Conservation (phyloP, 2,888 invertebrate genomes). For the Fissipunctia ypsillon region DNA sequence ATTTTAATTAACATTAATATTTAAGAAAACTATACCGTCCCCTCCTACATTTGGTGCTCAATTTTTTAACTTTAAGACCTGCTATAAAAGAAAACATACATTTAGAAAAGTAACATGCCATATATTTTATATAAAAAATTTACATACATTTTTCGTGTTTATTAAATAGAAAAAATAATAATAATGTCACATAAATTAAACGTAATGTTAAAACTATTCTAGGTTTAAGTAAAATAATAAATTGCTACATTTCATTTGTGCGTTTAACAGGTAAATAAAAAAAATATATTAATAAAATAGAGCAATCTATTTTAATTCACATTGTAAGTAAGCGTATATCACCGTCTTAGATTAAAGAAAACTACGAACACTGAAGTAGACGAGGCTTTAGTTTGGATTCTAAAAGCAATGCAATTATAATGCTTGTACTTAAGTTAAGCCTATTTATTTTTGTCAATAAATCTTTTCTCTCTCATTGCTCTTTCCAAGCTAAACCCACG, state of each 20-base stretch:
- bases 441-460: too few species aligned
- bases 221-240: conserved; percentile 73
- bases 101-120: conserved; percentile 89
- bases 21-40: conserved; percentile 64
- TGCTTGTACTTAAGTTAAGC: not conserved
- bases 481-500: conserved; percentile 10
- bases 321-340: conserved; percentile 74
- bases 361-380: conserved; percentile 38
- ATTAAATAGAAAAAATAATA: conserved; percentile 78
- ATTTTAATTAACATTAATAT: conserved; percentile 48
- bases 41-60: conserved; percentile 74
- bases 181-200: conserved; percentile 71
- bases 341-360: conserved; percentile 59
- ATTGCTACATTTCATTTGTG: conserved; percentile 83
- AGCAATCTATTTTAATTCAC: conserved; percentile 74
- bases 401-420: not conserved
- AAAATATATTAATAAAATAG: conserved; percentile 76
- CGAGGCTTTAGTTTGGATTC: conserved; percentile 4
- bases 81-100: conserved; percentile 71
- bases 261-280: conserved; percentile 72
- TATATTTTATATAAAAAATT: conserved; percentile 87
- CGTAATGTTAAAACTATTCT: conserved; percentile 66
- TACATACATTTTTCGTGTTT: conserved; percentile 76
- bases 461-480: not conserved
- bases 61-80: conserved; percentile 60